Conservation (phyloP, 2,888 invertebrate species). For the Diaperis boleti region DNA sequence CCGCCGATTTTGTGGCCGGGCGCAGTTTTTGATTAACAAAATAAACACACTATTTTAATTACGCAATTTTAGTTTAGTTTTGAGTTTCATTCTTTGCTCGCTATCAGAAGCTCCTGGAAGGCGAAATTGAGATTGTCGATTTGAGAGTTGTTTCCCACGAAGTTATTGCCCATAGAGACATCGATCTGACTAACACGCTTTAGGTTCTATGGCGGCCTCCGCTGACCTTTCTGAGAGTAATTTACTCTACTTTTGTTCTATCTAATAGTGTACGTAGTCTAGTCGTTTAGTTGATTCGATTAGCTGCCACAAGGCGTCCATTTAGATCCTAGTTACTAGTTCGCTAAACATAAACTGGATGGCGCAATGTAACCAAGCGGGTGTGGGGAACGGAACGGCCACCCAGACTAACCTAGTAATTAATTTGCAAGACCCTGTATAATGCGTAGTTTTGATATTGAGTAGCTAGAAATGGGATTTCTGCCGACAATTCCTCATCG, state of each 20-base stretch:
- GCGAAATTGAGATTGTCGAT: constrained; percentile 53
- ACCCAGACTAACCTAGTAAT: constrained; percentile 20
- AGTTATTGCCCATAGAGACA: constrained; percentile 40
- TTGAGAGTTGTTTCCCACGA: constrained; percentile 50
- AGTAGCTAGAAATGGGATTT: constrained; percentile 23
- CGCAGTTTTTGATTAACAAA: constrained; percentile 19
- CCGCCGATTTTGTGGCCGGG: background rate
- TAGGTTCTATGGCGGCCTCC: no score
- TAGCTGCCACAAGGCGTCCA: constrained; percentile 13
- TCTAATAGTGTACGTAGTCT: constrained; percentile 59
- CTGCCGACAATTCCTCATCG: constrained; percentile 48
- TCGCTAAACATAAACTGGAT: constrained; percentile 29
- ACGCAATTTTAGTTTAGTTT: constrained; percentile 19
- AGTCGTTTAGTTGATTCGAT: constrained; percentile 32
- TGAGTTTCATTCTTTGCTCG: constrained; percentile 26
- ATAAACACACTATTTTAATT: constrained; percentile 27
- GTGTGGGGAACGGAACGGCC: constrained; percentile 20
- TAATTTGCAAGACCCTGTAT: constrained; percentile 38
- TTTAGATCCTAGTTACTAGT: constrained; percentile 23
- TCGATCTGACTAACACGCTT: constrained; percentile 18
- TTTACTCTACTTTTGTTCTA: constrained; percentile 63
- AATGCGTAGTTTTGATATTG: constrained; percentile 29
- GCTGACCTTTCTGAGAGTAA: constrained; percentile 57
- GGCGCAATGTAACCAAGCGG: constrained; percentile 28
- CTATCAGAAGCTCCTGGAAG: constrained; percentile 48